These are phyloP conservation scores for Clarias laeviceps DNA, from an alignment of 2,797 vertebrate genomes.

Conservation along the genomic window DNA sequence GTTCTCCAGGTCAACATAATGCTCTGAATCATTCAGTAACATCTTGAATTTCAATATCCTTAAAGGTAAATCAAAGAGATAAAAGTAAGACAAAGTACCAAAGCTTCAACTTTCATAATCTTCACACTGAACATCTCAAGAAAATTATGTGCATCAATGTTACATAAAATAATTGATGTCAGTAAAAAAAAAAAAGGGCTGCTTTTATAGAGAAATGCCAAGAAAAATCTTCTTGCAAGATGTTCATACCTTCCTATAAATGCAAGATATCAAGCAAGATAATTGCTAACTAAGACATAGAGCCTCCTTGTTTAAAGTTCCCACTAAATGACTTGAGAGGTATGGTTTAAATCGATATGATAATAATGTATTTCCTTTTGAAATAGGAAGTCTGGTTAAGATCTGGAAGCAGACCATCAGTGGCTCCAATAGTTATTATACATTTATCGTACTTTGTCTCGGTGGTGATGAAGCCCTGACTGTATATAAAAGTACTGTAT, in stretches of 20 bases:
- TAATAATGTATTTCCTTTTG: neutral
- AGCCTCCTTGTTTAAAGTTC: neutral
- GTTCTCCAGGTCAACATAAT: conserved; percentile 66
- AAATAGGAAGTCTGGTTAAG: neutral
- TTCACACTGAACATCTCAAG: neutral
- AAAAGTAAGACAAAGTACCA: neutral
- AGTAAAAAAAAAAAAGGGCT: neutral
- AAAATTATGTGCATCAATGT: neutral
- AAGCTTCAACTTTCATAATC: neutral
- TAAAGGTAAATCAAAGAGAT: neutral
- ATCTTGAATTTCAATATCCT: conserved; percentile 50
- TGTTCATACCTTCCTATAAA: neutral
- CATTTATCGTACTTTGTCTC: neutral
- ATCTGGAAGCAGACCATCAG: neutral
- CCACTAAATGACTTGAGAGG: neutral
- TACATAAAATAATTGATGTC: neutral
- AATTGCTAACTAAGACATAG: neutral
- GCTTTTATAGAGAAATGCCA: neutral
- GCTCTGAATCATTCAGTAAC: conserved; percentile 64
- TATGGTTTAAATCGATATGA: neutral
- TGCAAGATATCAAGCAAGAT: neutral
- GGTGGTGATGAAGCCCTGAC: neutral
- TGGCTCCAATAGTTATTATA: neutral
- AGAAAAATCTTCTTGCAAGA: neutral
- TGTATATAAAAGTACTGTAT: neutral